Evolutionary conservation across 2,113 vertebrate species (phyloP).

Genomic region (Egretta garzetta): DNA sequence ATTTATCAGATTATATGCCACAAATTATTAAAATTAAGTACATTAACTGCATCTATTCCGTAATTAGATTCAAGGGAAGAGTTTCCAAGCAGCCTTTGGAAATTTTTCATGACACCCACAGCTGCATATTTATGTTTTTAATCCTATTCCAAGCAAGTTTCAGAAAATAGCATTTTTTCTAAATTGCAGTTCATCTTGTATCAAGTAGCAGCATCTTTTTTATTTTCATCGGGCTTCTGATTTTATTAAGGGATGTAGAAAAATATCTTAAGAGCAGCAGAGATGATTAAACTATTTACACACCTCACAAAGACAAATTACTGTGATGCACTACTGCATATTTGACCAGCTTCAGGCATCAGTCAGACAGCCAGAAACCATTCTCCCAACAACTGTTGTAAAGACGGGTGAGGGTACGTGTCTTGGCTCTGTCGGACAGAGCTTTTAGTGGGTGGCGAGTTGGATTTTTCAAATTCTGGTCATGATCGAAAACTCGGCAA

Average conservation of each 20-base stretch:
- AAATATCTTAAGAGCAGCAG: not conserved
- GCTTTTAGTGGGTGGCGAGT: not conserved
- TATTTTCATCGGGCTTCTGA: not conserved
- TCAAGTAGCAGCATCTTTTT: not conserved
- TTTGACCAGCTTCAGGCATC: not conserved
- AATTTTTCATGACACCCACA: not conserved
- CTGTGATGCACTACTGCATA: not conserved
- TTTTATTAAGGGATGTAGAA: not conserved
- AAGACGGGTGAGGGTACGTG: not conserved
- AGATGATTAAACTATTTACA: not conserved
- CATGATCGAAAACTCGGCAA: not conserved
- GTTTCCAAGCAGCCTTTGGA: slow-evolving; percentile 25
- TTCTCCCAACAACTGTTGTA: not conserved
- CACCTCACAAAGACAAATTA: not conserved
- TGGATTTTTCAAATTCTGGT: not conserved
- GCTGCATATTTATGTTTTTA: not conserved
- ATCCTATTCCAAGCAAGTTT: not conserved
- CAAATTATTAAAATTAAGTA: not conserved
- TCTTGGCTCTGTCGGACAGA: not conserved
- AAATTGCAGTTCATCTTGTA: not conserved
- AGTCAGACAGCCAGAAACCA: not conserved
- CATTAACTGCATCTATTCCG: not conserved
- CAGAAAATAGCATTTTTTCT: not conserved
- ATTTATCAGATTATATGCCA: not conserved
- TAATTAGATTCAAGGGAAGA: slow-evolving; percentile 26